Evolutionary conservation across 2,888 invertebrate species (phyloP).

Genomic region (Ariolimax columbianus): DNA sequence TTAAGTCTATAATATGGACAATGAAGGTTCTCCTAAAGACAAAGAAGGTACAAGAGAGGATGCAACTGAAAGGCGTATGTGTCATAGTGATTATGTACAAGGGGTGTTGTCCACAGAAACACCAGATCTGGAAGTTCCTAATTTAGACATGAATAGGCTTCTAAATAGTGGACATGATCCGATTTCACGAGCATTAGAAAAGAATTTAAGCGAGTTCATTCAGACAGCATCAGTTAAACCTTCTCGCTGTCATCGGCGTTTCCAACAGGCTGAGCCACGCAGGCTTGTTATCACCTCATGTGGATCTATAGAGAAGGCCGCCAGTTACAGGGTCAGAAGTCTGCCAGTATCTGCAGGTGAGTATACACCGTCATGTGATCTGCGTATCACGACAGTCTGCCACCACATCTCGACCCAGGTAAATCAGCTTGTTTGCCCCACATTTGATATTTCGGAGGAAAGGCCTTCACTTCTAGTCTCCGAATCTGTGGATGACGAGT

Average conservation of each 20-base stretch:
- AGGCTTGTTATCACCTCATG: neutral
- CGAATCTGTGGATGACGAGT: neutral
- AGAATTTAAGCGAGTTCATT: slow-evolving; percentile 2
- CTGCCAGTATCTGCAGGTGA: neutral
- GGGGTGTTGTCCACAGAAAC: neutral
- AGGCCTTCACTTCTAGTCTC: neutral
- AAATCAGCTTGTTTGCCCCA: neutral
- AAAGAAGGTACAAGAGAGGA: neutral
- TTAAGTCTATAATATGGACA: neutral
- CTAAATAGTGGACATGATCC: neutral
- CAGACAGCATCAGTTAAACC: neutral
- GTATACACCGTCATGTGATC: neutral
- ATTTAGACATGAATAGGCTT: neutral
- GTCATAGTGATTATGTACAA: neutral
- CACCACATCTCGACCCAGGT: neutral
- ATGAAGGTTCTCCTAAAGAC: neutral
- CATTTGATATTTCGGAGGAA: neutral
- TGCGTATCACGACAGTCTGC: neutral
- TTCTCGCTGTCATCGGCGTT: neutral
- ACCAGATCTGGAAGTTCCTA: neutral
- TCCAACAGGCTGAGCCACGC: neutral
- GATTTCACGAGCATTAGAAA: neutral
- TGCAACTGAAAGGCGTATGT: neutral
- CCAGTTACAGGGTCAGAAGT: neutral
- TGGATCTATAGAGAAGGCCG: neutral